Percentiles rank a stretch among this genome's conserved stretches.
phyloP scores from a whole-genome alignment of 2,797 vertebrate species.

The Eurystomus glaucurus region DNA sequence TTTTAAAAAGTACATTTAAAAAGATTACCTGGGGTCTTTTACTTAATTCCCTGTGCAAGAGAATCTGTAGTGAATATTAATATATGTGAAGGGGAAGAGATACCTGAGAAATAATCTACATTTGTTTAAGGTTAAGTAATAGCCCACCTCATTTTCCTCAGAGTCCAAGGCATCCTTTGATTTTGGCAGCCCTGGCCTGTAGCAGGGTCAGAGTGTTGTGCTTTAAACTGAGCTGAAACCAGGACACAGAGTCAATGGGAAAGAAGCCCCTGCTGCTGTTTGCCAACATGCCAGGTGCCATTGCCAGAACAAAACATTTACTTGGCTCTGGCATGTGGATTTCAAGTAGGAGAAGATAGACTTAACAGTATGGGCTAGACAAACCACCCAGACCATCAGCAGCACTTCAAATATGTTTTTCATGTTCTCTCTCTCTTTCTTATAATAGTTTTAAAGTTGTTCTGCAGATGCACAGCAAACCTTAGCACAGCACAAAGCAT shows the following conservation, averaged over 20 bases:
- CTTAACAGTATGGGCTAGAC: not conserved
- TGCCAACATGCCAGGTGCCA: not conserved
- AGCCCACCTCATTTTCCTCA: not conserved
- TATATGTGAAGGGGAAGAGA: not conserved
- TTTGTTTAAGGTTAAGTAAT: not conserved
- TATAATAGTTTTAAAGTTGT: not conserved
- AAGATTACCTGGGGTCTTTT: not conserved
- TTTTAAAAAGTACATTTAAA: not conserved
- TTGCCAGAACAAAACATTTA: not conserved
- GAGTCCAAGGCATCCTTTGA: not conserved
- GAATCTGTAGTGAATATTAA: not conserved
- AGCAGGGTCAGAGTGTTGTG: not conserved
- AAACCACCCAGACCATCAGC: not conserved
- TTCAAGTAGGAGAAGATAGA: not conserved
- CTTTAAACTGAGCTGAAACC: not conserved
- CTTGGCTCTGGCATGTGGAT: constrained; percentile 8
- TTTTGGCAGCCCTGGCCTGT: not conserved
- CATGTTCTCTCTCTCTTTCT: not conserved
- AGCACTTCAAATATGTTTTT: not conserved
- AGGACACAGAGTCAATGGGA: not conserved
- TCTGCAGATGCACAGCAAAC: not conserved
- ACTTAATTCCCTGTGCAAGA: not conserved
- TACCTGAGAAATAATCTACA: not conserved
- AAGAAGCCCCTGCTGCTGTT: not conserved
- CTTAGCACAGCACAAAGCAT: not conserved